These are phyloP conservation scores for Poliocrania exsul DNA, from an alignment of 2,797 vertebrate genomes.

Conservation along the genomic window DNA sequence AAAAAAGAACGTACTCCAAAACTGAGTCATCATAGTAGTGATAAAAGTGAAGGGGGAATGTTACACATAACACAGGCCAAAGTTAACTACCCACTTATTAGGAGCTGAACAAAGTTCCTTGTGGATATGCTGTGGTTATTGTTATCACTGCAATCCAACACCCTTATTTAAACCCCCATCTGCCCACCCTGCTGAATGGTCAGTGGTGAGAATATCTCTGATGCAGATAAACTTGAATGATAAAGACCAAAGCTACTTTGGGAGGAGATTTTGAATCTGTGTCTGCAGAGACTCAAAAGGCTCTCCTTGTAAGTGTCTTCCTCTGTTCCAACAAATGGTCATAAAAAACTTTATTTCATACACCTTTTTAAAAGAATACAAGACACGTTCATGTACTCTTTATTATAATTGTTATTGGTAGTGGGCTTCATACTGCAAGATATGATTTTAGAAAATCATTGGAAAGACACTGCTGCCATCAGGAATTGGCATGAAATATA, in stretches of 20 bases:
- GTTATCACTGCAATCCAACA: background rate
- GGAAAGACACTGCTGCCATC: background rate
- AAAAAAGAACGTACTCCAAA: background rate
- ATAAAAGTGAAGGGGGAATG: background rate
- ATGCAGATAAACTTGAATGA: background rate
- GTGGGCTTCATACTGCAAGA: background rate
- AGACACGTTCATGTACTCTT: background rate
- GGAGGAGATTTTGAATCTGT: background rate
- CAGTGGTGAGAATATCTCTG: background rate
- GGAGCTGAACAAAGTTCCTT: background rate
- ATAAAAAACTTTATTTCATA: background rate
- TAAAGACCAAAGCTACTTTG: background rate
- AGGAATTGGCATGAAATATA: rapidly evolving
- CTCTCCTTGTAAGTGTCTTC: background rate
- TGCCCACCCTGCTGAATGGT: background rate
- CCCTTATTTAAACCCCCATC: background rate
- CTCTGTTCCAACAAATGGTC: background rate
- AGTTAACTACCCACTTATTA: background rate
- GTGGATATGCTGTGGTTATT: background rate
- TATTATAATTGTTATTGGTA: background rate
- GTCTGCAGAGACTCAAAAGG: background rate
- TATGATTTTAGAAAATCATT: background rate
- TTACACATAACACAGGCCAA: background rate
- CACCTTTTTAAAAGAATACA: background rate
- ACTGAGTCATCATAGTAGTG: background rate